phyloP scores from a whole-genome alignment of 53 echinoderm and acorn worm species.

The Echinometra lucunter region DNA sequence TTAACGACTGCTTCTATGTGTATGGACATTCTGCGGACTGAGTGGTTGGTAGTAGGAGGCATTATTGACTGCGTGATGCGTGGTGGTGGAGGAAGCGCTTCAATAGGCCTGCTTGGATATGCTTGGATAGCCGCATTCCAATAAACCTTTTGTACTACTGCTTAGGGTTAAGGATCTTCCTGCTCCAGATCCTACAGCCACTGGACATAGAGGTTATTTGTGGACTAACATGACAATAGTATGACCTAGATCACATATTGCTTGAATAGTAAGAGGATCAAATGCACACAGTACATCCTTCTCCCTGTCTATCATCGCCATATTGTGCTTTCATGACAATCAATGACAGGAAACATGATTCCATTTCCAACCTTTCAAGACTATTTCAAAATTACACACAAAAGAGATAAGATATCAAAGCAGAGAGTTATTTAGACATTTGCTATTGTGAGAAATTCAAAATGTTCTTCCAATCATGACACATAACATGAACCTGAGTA shows the following conservation, averaged over 20 bases:
- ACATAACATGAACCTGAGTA: not conserved
- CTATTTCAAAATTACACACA: not conserved
- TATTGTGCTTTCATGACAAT: not conserved
- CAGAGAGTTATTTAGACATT: not conserved
- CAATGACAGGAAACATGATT: not conserved
- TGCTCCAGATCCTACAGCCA: not conserved
- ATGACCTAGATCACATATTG: not conserved
- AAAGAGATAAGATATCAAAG: not conserved
- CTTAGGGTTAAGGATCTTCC: not conserved
- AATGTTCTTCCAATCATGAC: not conserved
- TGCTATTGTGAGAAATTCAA: too few species aligned
- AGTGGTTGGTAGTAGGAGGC: not conserved
- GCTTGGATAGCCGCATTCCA: slow-evolving; percentile 55
- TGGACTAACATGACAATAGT: not conserved
- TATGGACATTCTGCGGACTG: not conserved
- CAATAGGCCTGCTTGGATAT: slow-evolving; percentile 42
- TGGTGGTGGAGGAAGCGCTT: slow-evolving; percentile 30
- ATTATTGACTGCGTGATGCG: slow-evolving; percentile 36
- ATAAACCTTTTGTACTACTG: slow-evolving; percentile 31
- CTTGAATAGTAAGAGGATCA: slow-evolving; percentile 16
- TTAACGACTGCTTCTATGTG: not conserved
- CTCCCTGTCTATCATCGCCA: not conserved
- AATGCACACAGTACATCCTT: not conserved
- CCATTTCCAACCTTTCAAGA: not conserved
- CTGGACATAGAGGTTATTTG: slow-evolving; percentile 15